Evolutionary conservation across 2,797 vertebrate species (phyloP).

Genomic region (Pantherophis vulpinus): DNA sequence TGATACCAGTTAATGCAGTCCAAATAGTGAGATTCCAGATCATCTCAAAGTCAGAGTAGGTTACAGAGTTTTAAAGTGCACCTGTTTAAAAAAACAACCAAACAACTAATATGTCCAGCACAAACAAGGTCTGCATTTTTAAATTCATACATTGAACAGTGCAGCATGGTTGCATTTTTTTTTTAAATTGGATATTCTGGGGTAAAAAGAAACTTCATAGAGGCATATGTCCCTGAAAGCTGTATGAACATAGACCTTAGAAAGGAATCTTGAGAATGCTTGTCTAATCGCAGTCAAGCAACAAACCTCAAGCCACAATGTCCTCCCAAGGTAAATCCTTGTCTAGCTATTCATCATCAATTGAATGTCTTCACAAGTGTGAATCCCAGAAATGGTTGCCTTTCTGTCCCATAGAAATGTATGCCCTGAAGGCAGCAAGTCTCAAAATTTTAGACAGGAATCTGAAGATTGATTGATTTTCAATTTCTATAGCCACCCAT

Average conservation of each 20-base stretch:
- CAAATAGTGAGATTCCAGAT: neutral
- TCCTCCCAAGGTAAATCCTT: neutral
- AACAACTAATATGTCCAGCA: neutral
- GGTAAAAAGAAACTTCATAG: neutral
- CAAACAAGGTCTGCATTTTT: neutral
- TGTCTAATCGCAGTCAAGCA: neutral
- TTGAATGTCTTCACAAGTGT: neutral
- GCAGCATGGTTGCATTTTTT: neutral
- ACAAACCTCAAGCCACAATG: neutral
- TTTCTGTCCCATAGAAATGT: neutral
- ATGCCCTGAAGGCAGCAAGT: neutral
- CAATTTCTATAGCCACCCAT: neutral
- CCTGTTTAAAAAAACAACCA: neutral
- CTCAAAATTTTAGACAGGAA: neutral
- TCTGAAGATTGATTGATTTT: neutral
- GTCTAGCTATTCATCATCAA: neutral
- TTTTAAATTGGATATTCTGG: neutral
- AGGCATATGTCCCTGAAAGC: neutral
- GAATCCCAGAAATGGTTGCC: neutral
- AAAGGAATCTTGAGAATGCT: neutral
- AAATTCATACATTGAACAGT: neutral
- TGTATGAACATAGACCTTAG: neutral
- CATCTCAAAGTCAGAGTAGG: neutral
- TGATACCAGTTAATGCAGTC: neutral
- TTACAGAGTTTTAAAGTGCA: neutral